Evolutionary conservation across 2,113 vertebrate species (phyloP), one percentile per base, ranked within the genome.

Genomic region (Alaudala cheleensis): DNA sequence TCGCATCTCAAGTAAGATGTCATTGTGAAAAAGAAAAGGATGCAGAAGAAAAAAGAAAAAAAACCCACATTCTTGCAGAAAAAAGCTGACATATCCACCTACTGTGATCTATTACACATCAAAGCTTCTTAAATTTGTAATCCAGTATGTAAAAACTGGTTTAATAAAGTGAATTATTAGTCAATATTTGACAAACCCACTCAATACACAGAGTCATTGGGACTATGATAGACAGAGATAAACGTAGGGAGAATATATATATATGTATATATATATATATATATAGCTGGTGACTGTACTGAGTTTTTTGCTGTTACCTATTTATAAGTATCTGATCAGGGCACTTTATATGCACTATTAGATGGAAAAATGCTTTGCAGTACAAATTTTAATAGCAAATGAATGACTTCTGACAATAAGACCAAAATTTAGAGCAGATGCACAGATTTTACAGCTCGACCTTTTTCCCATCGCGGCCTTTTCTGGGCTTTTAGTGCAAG

Each of bases 121-220:
- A 95, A 56, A 71, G 33, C 5, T 22, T 54, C 28, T 51, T 31
- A 60, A 47, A 74, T 87, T 50, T 79, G 34, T 65, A 40, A 39
- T 33, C 56, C 6, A 12, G 6, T 62, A 81, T 70, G 70, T 24
- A 73, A 81, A 85, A 65, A 4, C 7, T 49, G 4, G 2, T 78
- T 89, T 81, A 90, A 71, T 17, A 74, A n/a, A 25, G 15, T 84
- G 49, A 96, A 92, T 84, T 86, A 62, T 53, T 88, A 92, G 61
- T 13, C 69, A 84, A 29, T 88, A 88, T 61, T 85, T 91, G 42
- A 85, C 74, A 56, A 67, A 90, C 14, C 33, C 17, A 64, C 45
- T 39, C 10, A 71, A 34, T 33, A 26, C 29, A 42, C 14, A 56
- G 28, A 74, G 26, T 61, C 24, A 39, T 9, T 70, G 17, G 31